Evolutionary conservation across 2,888 invertebrate genomes (phyloP).

Genomic region (Temnothorax rugatulus): DNA sequence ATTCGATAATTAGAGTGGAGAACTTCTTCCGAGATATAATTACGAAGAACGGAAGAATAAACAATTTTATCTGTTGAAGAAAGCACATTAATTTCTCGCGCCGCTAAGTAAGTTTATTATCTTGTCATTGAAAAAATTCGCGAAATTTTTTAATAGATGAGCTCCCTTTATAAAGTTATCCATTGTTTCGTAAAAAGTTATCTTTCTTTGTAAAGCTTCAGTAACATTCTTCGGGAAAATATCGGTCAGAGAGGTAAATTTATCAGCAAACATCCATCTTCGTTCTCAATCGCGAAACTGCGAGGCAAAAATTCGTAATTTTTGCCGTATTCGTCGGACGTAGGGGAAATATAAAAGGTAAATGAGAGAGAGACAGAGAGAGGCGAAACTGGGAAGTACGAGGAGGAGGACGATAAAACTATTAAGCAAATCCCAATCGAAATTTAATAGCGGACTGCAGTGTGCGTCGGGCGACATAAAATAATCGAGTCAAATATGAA

Average conservation of each 20-base stretch:
- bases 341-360: conserved; percentile 34
- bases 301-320: conserved; percentile 35
- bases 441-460: conserved; percentile 50
- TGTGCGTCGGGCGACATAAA: conserved; percentile 26
- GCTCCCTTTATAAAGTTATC: conserved; percentile 28
- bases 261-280: conserved; percentile 46
- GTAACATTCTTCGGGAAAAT: conserved; percentile 60
- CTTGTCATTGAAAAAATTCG: neutral
- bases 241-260: conserved; percentile 50
- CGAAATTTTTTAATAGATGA: conserved; percentile 37
- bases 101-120: conserved; percentile 34
- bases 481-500: conserved; percentile 56
- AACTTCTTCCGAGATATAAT: neutral
- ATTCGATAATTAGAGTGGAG: neutral
- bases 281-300: conserved; percentile 32
- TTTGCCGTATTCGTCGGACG: conserved; percentile 23
- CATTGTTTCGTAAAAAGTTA: conserved; percentile 31
- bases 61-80: conserved; percentile 17
- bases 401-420: conserved; percentile 48
- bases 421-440: conserved; percentile 54
- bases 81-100: conserved; percentile 22
- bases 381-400: conserved; percentile 29
- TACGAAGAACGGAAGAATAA: neutral
- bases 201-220: conserved; percentile 54
- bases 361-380: conserved; percentile 31